A percentile compares a stretch with the other conserved stretches of the same genome.
phyloP scores from a whole-genome alignment of 2,888 invertebrate genomes.

The Diachrysia chrysitis region DNA sequence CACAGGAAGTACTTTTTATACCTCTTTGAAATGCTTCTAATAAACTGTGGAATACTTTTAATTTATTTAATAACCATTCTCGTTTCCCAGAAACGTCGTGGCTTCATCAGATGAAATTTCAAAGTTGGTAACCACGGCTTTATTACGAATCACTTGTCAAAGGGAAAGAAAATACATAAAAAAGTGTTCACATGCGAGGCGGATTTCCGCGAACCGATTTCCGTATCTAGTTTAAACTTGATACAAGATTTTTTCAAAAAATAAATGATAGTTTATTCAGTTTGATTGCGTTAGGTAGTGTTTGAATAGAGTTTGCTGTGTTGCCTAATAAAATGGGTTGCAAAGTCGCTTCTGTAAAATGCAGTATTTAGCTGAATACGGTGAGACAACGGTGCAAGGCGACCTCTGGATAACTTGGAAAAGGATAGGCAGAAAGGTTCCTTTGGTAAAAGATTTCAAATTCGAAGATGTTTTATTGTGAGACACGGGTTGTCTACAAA shows the following conservation, averaged over 20 bases:
- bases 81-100: constrained; percentile 1
- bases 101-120: constrained; percentile 3
- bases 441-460: no score
- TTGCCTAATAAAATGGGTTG: no score
- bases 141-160: constrained; percentile 13
- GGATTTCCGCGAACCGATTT: not conserved
- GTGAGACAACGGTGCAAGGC: no score
- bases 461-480: no score
- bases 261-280: no score
- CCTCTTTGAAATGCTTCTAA: not conserved
- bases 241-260: not conserved
- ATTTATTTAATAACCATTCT: constrained; percentile 9
- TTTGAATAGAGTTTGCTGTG: no score
- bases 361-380: no score
- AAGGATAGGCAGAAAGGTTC: no score
- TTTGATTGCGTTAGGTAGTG: no score
- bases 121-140: constrained; percentile 5
- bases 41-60: constrained; percentile 8
- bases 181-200: not conserved
- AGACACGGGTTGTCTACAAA: no score
- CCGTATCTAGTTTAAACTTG: not conserved
- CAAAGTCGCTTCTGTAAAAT: no score
- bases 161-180: constrained; percentile 6
- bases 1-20: not conserved
- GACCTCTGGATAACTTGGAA: no score